phyloP scores from a whole-genome alignment of 2,113 vertebrate species.

The Sinocyclocheilus anshuiensis region DNA sequence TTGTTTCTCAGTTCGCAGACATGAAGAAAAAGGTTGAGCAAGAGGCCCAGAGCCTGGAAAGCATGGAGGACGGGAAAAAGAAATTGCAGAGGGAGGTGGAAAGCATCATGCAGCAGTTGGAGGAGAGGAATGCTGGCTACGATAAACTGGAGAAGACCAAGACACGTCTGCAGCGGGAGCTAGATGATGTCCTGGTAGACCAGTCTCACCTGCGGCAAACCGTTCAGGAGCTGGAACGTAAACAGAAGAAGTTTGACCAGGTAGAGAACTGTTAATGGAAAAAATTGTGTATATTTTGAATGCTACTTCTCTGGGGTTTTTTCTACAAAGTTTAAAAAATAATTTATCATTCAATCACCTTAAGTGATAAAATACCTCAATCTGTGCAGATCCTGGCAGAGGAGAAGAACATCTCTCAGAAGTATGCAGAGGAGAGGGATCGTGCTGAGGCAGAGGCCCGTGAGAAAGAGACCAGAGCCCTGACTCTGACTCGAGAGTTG shows the following conservation, averaged over 20 bases:
- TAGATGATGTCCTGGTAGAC: slow-evolving; percentile 90
- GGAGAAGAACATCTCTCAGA: slow-evolving; percentile 81
- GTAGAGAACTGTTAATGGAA: slow-evolving; percentile 64
- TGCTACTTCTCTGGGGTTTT: neutral
- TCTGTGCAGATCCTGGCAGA: slow-evolving; percentile 82
- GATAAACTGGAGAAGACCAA: slow-evolving; percentile 98
- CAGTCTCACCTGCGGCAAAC: slow-evolving; percentile 91
- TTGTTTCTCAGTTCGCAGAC: slow-evolving; percentile 78
- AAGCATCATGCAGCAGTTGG: slow-evolving; percentile 77
- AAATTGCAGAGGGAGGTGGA: slow-evolving; percentile 89
- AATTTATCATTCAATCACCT: neutral
- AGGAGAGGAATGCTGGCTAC: slow-evolving; percentile 86
- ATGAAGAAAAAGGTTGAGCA: slow-evolving; percentile 93
- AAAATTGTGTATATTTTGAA: neutral
- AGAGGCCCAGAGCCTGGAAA: slow-evolving; percentile 78
- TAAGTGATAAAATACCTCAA: neutral
- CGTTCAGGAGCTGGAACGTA: slow-evolving; percentile 90
- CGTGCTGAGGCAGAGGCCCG: slow-evolving; percentile 84
- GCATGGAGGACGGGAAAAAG: slow-evolving; percentile 84
- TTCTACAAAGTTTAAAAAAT: neutral
- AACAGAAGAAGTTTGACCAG: slow-evolving; percentile 99
- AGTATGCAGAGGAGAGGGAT: slow-evolving; percentile 83
- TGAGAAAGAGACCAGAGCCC: slow-evolving; percentile 84
- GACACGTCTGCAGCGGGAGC: slow-evolving; percentile 91
- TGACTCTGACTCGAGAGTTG: slow-evolving; percentile 82